Evolutionary conservation across 2,797 vertebrate genomes (phyloP), one percentile per base, ranked within the genome.

Genomic region (Lacerta viridis): DNA sequence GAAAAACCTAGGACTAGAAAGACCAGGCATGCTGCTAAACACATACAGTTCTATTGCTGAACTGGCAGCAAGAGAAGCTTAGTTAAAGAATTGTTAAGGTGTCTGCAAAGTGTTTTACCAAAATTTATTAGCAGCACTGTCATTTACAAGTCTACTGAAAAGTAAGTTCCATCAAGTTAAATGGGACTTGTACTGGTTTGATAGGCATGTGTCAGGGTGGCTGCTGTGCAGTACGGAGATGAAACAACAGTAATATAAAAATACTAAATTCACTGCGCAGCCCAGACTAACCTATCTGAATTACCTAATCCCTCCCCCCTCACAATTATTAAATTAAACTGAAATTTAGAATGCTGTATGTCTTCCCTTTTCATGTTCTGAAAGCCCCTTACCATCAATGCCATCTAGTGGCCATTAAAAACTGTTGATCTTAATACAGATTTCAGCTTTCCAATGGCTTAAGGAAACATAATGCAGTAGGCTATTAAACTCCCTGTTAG

Each of bases 381-480:
- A 84, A 84, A 88, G 75, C 75, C 82, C 82, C 82, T 84, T 33
- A 46, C 13, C 78, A 80, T 39, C 39, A 71, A 50, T 80, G 76
- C 87, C 87, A 80, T 80, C 83, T 88, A 80, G 87, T 85, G 82
- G 76, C n/a, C 50, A 84, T 64, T 88, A 41, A 27, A 80, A 88
- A 80, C 50, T 36, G 55, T 36, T 88, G 50, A n/a, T 88, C 75
- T 80, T 72, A 83, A 84, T 33, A 78, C 8, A 29, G 25, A 84
- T 43, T 41, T 84, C 64, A 33, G 18, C 1, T n/a, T 41, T 69
- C 39, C 18, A 66, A 20, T 36, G 27, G 55, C 7, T 66, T 82
- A 87, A 87, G 55, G 18, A 41, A 41, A 33, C 18, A 2, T 27
- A 55, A 1, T 6, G 23, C 15, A 15, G 61, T 36, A 50, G 41